Conservation (phyloP, 2,113 vertebrate species). For the Ageneiosus marmoratus region DNA sequence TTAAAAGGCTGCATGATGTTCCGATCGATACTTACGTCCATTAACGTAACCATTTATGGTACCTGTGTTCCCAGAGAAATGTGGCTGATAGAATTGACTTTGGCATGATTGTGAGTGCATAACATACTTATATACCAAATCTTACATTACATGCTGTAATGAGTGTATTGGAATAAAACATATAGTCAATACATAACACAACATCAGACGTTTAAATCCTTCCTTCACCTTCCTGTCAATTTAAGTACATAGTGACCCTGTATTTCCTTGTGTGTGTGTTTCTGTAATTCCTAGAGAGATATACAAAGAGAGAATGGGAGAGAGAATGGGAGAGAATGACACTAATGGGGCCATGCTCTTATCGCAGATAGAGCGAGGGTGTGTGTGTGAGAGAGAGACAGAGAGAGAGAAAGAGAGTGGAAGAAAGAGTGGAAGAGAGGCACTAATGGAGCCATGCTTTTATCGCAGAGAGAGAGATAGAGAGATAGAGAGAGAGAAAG, state of each 20-base stretch:
- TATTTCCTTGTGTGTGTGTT: background rate
- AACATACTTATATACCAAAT: background rate
- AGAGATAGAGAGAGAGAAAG: background rate
- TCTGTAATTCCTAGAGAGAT: background rate
- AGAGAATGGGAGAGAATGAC: constrained; percentile 20
- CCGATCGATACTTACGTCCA: background rate
- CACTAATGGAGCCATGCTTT: constrained; percentile 32
- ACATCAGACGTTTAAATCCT: background rate
- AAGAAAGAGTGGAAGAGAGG: constrained; percentile 4
- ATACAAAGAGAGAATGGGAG: background rate
- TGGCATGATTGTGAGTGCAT: background rate
- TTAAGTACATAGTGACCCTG: background rate
- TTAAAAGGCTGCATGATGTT: background rate
- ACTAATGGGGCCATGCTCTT: constrained; percentile 29
- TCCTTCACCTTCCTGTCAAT: background rate
- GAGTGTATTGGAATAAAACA: background rate
- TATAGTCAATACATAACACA: background rate
- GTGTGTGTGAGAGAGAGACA: background rate
- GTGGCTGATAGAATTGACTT: background rate
- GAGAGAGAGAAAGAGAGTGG: background rate
- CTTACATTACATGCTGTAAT: background rate
- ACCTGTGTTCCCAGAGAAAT: background rate
- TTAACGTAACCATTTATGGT: background rate
- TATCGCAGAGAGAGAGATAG: background rate
- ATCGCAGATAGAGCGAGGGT: background rate